phyloP scores from a whole-genome alignment of 1,140 invertebrate species.

The Pseudomyrmex gracilis region DNA sequence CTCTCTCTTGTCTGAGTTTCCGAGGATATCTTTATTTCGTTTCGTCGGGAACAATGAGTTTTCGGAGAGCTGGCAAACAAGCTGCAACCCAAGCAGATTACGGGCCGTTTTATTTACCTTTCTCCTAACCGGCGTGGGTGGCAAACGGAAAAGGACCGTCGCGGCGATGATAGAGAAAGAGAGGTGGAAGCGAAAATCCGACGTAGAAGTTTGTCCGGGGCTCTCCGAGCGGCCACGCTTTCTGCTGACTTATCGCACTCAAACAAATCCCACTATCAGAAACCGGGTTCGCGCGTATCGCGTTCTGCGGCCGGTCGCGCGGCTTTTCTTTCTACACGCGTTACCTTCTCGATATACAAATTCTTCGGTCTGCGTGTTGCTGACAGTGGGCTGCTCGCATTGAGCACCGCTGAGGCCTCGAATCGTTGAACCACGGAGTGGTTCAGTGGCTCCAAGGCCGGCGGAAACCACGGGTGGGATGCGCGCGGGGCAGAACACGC shows the following conservation, averaged over 20 bases:
- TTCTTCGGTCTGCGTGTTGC: no score
- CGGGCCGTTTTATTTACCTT: constrained; percentile 45
- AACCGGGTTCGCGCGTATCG: constrained; percentile 43
- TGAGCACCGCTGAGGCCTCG: constrained; percentile 84
- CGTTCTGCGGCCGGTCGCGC: constrained; percentile 17
- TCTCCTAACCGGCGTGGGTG: constrained; percentile 56
- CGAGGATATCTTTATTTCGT: constrained; percentile 6
- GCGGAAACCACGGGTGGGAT: constrained; percentile 84
- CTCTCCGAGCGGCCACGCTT: not conserved
- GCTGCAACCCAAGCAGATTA: constrained; percentile 55
- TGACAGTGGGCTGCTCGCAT: constrained; percentile 40
- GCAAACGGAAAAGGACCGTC: constrained; percentile 31
- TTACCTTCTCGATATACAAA: not conserved
- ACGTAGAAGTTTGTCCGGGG: not conserved
- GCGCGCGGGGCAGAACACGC: constrained; percentile 76
- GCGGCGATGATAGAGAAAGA: constrained; percentile 5
- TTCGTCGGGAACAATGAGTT: not conserved
- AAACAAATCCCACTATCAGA: constrained; percentile 68
- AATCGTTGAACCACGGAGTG: constrained; percentile 86
- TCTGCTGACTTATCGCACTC: constrained; percentile 58
- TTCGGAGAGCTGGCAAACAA: constrained; percentile 12
- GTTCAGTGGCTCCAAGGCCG: constrained; percentile 87
- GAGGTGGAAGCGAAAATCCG: constrained; percentile 45
- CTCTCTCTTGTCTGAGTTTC: not conserved
- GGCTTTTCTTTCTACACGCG: not conserved